Evolutionary conservation across 2,113 vertebrate genomes (phyloP), one percentile per base, ranked within the genome.

Genomic region (Macheiramphus alcinus): DNA sequence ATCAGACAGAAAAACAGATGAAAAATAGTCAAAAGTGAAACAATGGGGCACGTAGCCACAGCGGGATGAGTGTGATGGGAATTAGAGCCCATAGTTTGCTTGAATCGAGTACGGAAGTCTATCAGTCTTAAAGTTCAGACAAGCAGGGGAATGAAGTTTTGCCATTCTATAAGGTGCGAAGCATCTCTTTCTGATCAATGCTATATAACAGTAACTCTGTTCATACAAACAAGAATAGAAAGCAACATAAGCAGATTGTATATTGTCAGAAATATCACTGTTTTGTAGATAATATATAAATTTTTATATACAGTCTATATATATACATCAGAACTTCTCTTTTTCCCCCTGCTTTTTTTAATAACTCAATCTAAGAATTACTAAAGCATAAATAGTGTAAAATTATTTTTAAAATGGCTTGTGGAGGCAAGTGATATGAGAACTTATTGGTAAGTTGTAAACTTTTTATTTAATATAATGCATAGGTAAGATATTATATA

Each of bases 161-260:
- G 52, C 21, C 23, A 18, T 84, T 88, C 38, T 45, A 19, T 74
- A 63, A 62, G 40, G 26, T 90, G 47, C 13, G 80, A 90, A 91
- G n/a, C 53, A 70, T 40, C 36, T 86, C 27, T 75, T 91, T 94
- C 42, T 79, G 19, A 62, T 66, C 58, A 95, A 74, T 86, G 38
- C 47, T 90, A 29, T 74, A 40, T 73, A 96, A 59, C 31, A 92
- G 34, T 72, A 96, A 65, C 26, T 81, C 66, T 62, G 27, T 94
- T 94, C 85, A 80, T 82, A 88, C 68, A 91, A 96, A 94, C 45
- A 86, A 84, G 88, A 84, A 53, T 27, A 74, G 56, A 76, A 62
- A 59, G 47, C 38, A 78, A 48, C 40, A 61, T 63, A 81, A 88
- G 25, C 36, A 36, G 6, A 47, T 70, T 70, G 10, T 73, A 55